Conservation (phyloP, 2,113 vertebrate genomes). For the Halichoeres trimaculatus region DNA sequence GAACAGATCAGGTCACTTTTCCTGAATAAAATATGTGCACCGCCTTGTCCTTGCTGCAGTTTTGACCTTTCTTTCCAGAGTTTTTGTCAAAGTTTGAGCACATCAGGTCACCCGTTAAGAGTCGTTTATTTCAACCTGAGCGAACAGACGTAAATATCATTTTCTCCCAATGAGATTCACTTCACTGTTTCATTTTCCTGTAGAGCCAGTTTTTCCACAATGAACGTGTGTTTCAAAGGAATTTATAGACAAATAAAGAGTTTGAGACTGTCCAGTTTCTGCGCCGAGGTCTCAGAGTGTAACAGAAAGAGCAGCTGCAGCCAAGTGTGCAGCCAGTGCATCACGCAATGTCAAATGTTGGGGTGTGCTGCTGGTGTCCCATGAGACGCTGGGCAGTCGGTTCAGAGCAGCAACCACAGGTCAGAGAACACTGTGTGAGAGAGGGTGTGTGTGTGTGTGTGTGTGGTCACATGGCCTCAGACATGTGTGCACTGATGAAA, state of each 20-base stretch:
- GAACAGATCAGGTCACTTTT: conserved; percentile 41
- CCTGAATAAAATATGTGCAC: conserved; percentile 24
- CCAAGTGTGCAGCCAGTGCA: conserved; percentile 44
- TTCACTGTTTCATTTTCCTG: no score
- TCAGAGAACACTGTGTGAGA: conserved; percentile 16
- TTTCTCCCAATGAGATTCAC: no score
- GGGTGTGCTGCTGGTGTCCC: conserved; percentile 30
- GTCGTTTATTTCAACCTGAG: neutral
- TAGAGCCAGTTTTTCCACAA: no score
- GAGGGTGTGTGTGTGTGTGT: conserved; percentile 20
- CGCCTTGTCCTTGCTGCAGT: conserved; percentile 17
- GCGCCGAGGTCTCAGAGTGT: conserved; percentile 10
- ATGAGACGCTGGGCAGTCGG: conserved; percentile 31
- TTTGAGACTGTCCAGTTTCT: conserved; percentile 6
- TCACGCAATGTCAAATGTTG: conserved; percentile 55
- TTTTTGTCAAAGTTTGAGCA: neutral
- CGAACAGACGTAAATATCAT: neutral
- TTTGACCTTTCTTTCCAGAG: conserved; percentile 25
- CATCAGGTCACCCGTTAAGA: neutral
- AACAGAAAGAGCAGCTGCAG: conserved; percentile 43
- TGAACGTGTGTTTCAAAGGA: conserved; percentile 8
- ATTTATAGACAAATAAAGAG: conserved; percentile 19
- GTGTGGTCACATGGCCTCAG: neutral
- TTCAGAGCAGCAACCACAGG: conserved; percentile 30
- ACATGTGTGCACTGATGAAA: neutral